These are phyloP conservation scores for Scaptomyza graminum DNA, from an alignment of 1,140 invertebrate species.

Conservation along the genomic window DNA sequence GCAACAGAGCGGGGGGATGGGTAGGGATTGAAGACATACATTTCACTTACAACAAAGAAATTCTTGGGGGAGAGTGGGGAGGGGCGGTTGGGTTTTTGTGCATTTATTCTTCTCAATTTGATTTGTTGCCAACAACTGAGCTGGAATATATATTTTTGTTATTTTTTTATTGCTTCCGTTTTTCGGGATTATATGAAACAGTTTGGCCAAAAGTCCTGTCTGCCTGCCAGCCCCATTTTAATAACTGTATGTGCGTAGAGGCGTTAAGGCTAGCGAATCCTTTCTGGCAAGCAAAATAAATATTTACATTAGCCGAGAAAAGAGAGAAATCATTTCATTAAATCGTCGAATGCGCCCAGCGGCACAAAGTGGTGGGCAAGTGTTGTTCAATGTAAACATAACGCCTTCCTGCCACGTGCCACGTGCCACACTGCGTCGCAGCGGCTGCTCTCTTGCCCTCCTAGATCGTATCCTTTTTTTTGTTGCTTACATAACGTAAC, in stretches of 20 bases:
- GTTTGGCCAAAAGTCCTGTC: conserved; percentile 12
- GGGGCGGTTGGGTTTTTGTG: too few species aligned
- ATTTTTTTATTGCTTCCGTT: conserved; percentile 68
- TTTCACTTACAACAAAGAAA: conserved; percentile 21
- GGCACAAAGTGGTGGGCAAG: conserved; percentile 31
- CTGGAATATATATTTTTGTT: not conserved
- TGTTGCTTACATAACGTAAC: conserved; percentile 56
- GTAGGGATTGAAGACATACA: conserved; percentile 14
- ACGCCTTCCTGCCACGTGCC: conserved; percentile 81
- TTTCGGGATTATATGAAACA: conserved; percentile 12
- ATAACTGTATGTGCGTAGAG: conserved; percentile 61
- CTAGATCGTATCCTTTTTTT: conserved; percentile 20
- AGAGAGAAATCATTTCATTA: conserved; percentile 73
- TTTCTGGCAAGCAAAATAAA: conserved; percentile 41
- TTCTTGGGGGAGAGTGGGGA: too few species aligned
- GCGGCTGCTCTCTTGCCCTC: not conserved
- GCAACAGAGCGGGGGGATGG: not conserved
- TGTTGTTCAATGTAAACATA: conserved; percentile 74
- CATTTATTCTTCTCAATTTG: conserved; percentile 30
- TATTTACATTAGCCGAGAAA: conserved; percentile 66
- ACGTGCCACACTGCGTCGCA: conserved; percentile 24
- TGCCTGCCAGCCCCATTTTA: conserved; percentile 17
- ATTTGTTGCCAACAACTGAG: conserved; percentile 42
- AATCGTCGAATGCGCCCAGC: conserved; percentile 31
- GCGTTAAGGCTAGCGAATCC: conserved; percentile 61